These are phyloP conservation scores for Hydrotaea cyrtoneurina DNA, from an alignment of 2,888 invertebrate species.

Conservation along the genomic window DNA sequence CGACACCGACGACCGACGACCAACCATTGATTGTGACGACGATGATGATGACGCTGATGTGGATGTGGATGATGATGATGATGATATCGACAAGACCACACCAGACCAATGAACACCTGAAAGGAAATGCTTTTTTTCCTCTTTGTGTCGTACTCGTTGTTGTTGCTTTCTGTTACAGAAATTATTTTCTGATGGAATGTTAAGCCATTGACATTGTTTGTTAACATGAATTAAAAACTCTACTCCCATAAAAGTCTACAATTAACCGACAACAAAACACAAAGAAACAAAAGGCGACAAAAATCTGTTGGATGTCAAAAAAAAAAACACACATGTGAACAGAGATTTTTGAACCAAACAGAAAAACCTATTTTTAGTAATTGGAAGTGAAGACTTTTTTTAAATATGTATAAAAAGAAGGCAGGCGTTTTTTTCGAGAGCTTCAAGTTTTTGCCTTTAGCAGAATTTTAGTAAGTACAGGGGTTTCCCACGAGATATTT, in stretches of 20 bases:
- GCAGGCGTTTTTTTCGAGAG: too few relatives aligned
- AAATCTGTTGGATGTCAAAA: slow-evolving; percentile 26
- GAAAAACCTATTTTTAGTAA: slow-evolving; percentile 51
- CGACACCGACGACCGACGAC: slow-evolving; percentile 51
- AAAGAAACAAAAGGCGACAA: neutral
- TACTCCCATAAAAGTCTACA: neutral
- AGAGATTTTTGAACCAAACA: slow-evolving; percentile 6
- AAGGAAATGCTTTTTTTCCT: slow-evolving; percentile 66
- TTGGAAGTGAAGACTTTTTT: neutral
- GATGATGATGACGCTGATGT: slow-evolving; percentile 26
- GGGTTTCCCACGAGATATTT: too few relatives aligned
- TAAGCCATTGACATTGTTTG: slow-evolving; percentile 68
- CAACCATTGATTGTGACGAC: slow-evolving; percentile 26
- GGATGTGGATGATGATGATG: slow-evolving; percentile 50
- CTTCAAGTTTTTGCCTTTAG: too few relatives aligned
- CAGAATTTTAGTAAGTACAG: too few relatives aligned
- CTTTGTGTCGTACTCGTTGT: slow-evolving; percentile 34
- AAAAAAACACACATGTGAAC: slow-evolving; percentile 30
- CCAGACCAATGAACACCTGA: slow-evolving; percentile 62
- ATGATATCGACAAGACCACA: slow-evolving; percentile 58
- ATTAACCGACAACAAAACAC: neutral
- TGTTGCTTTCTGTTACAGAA: slow-evolving; percentile 42
- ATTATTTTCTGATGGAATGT: slow-evolving; percentile 62
- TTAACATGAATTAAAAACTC: slow-evolving; percentile 61
- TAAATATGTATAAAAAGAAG: too few relatives aligned